These are phyloP conservation scores for Paramormyrops kingsleyae DNA, from an alignment of 2,113 vertebrate species.

Conservation along the genomic window DNA sequence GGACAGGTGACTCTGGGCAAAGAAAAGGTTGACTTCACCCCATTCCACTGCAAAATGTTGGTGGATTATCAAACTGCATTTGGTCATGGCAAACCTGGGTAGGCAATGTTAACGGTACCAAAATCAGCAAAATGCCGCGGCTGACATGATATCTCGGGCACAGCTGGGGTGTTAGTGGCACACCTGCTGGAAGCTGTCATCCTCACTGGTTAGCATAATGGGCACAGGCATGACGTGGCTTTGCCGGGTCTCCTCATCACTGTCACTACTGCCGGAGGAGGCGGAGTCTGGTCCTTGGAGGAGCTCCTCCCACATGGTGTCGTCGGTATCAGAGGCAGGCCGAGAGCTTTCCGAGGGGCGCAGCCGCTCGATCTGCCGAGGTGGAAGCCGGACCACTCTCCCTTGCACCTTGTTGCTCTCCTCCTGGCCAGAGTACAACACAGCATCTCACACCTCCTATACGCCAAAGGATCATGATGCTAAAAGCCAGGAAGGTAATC, in stretches of 20 bases:
- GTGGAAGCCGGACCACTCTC: constrained; percentile 16
- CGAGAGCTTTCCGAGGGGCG: constrained; percentile 68
- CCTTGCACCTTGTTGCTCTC: constrained; percentile 26
- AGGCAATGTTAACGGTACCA: background rate
- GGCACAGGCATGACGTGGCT: constrained; percentile 40
- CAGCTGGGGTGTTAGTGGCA: background rate
- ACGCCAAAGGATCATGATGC: background rate
- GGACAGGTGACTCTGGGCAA: constrained; percentile 74
- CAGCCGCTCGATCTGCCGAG: constrained; percentile 51
- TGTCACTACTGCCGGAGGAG: constrained; percentile 81
- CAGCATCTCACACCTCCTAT: background rate
- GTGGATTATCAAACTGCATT: background rate
- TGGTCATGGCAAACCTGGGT: background rate
- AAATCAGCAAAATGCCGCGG: background rate
- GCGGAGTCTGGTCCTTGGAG: constrained; percentile 82
- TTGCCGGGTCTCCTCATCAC: constrained; percentile 57
- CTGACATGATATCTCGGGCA: background rate
- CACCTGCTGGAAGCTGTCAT: constrained; percentile 82
- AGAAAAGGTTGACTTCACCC: background rate
- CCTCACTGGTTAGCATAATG: constrained; percentile 58
- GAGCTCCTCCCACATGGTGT: constrained; percentile 91
- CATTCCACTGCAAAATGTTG: background rate
- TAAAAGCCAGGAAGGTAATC: background rate
- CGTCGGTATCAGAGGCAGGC: constrained; percentile 87
- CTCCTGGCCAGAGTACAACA: constrained; percentile 28